Percentiles rank a stretch among this genome's conserved stretches.
These are phyloP conservation scores for Ctenoplectra terminalis DNA, from an alignment of 1,140 invertebrate species.

Conservation along the genomic window DNA sequence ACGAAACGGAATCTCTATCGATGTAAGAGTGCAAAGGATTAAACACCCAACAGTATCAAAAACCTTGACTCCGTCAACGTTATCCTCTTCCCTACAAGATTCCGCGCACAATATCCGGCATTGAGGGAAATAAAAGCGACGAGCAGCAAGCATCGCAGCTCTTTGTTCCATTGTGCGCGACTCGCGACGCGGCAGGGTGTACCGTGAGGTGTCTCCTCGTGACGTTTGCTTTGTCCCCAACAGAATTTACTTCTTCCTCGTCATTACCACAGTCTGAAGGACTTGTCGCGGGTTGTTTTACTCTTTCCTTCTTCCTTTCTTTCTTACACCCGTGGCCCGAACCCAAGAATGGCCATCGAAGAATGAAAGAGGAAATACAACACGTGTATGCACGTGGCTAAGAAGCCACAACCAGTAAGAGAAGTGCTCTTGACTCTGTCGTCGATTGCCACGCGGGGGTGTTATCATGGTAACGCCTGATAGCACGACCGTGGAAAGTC, in stretches of 20 bases:
- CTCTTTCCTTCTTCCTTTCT: background rate
- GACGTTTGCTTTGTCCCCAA: conserved; percentile 35
- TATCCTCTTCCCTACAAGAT: background rate
- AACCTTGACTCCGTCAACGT: background rate
- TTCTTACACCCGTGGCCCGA: background rate
- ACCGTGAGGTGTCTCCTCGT: conserved; percentile 29
- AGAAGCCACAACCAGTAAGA: conserved; percentile 43
- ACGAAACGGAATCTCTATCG: too few species aligned
- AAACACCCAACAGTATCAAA: background rate
- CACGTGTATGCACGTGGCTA: conserved; percentile 44
- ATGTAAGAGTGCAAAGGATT: background rate
- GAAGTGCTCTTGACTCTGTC: conserved; percentile 30
- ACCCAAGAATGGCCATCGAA: background rate
- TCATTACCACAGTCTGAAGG: conserved; percentile 29
- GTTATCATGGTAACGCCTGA: conserved; percentile 82
- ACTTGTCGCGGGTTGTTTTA: conserved; percentile 1
- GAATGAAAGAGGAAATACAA: background rate
- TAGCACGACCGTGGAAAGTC: conserved; percentile 78
- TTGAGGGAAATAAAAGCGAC: conserved; percentile 21
- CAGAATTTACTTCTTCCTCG: conserved; percentile 53
- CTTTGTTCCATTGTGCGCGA: conserved; percentile 25
- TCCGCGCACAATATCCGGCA: background rate
- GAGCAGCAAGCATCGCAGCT: background rate
- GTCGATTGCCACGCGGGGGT: conserved; percentile 57
- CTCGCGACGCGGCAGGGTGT: conserved; percentile 19